Conservation (phyloP, 2,888 invertebrate species). For the Calameuta idolon region DNA sequence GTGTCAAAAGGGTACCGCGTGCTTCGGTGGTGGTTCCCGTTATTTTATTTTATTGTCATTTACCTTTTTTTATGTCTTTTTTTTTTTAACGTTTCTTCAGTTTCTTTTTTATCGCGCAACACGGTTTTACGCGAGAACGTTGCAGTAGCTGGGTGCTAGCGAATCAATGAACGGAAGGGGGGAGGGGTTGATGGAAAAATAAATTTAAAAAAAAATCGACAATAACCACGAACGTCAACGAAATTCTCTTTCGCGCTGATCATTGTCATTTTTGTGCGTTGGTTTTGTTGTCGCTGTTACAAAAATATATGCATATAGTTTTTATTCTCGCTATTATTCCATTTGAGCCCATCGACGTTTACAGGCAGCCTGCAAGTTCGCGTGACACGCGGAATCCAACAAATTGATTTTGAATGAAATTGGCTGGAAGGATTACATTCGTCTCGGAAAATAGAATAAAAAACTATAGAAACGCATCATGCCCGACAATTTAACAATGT, state of each 20-base stretch:
- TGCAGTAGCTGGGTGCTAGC: background rate
- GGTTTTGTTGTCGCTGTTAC: background rate
- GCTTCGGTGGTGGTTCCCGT: background rate
- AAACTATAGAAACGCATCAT: background rate
- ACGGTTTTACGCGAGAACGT: background rate
- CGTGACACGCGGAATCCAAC: background rate
- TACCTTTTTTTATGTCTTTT: background rate
- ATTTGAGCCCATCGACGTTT: background rate
- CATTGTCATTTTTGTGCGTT: background rate
- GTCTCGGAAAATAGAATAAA: background rate
- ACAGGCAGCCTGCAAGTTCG: background rate
- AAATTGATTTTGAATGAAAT: background rate
- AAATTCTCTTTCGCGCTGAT: background rate
- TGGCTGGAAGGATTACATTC: background rate
- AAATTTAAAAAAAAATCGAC: background rate
- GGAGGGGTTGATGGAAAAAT: constrained; percentile 4
- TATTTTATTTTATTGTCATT: background rate
- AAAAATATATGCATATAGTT: background rate
- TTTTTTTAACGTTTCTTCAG: background rate
- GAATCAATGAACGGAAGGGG: background rate
- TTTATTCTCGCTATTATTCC: background rate
- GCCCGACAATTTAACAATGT: background rate
- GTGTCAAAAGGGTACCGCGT: background rate
- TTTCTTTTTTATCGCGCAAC: background rate
- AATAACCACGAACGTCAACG: background rate